Base-by-base conservation (phyloP, 1,140 invertebrate genomes). In the Drosophila arizonae region DNA sequence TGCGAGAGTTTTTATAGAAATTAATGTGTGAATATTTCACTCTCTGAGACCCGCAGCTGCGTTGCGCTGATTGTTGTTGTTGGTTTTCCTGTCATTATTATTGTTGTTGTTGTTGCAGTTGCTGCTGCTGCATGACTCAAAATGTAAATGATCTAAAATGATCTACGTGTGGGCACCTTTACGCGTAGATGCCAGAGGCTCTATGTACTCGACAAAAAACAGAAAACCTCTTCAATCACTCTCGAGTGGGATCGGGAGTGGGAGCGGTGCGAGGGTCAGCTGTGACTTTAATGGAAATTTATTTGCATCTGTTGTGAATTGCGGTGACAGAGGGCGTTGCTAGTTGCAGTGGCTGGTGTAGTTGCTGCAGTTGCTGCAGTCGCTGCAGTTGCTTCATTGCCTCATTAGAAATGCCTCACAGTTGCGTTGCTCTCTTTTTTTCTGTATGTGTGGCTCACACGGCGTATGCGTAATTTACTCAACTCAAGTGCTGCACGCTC, bases 221-320 rank as follows among this genome's bases (percentile, higher is more conserved):
- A 39, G 11, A 39, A 39, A 39, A 58, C n/a, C 11, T 30, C 56
- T 58, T 55, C 30, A 58, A 58, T 50, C 55, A 48, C 10, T 39
- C 36, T 11, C 36, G 36, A 39, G 36, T 39, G 36, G 36, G 43
- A 30, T 48, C 50, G 5, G 28, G 28, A 2, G 58, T 11, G 10
- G 36, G 28, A 6, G 45, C 11, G 10, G 46, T 39, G 48, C 28
- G 11, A 11, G 21, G 30, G 24, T 46, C 24, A 41, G 17, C 11
- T 28, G 4, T 62, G 66, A 52, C 62, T 82, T 82, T 88, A 87
- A 87, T 87, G 76, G 82, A 82, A 87, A 87, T 87, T 87, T 87
- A 87, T 87, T 77, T 87, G 79, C 82, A 87, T 88, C 84, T 87
- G 72, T 61, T 84, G 77, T 86, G 82, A 85, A 77, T 85, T 88